phyloP scores from a whole-genome alignment of 2,113 vertebrate species.

The Lampris incognitus region DNA sequence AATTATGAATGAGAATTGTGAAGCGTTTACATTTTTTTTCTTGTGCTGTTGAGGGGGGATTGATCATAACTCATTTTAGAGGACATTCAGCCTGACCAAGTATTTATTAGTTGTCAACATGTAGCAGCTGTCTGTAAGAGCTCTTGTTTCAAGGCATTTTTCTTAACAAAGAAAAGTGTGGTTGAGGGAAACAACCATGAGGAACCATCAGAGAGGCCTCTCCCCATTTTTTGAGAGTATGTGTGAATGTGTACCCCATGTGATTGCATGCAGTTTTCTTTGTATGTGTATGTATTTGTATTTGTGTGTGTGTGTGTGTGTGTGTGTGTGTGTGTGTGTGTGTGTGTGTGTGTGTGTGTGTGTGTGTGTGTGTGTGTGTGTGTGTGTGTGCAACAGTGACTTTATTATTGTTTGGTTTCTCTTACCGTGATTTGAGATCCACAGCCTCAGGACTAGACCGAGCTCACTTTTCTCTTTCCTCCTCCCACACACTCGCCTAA shows the following conservation, averaged over 20 bases:
- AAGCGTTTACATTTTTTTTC: no score
- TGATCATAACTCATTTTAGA: not conserved
- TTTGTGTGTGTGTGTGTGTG: conserved; percentile 4
- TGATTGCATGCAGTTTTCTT: conserved; percentile 38
- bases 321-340: conserved; percentile 16
- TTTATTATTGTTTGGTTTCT: conserved; percentile 28
- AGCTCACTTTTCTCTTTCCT: conserved; percentile 61
- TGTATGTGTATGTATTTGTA: no score
- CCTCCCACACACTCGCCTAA: conserved; percentile 68
- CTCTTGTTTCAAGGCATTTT: conserved; percentile 52
- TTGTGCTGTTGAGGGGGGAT: no score
- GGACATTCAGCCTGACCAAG: conserved; percentile 11
- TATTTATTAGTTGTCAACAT: conserved; percentile 18
- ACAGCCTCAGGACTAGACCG: conserved; percentile 61
- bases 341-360: not conserved
- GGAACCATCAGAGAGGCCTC: conserved; percentile 41
- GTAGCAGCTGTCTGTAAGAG: conserved; percentile 41
- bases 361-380: conserved; percentile 13
- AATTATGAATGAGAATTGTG: no score
- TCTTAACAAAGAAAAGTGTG: conserved; percentile 54
- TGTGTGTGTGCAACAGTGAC: not conserved
- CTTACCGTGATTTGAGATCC: conserved; percentile 62
- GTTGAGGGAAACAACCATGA: conserved; percentile 43
- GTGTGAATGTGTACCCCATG: conserved; percentile 20
- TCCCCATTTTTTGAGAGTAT: conserved; percentile 23